Base-by-base conservation (phyloP, 2,888 invertebrate species). In the Philonicus albiceps region DNA sequence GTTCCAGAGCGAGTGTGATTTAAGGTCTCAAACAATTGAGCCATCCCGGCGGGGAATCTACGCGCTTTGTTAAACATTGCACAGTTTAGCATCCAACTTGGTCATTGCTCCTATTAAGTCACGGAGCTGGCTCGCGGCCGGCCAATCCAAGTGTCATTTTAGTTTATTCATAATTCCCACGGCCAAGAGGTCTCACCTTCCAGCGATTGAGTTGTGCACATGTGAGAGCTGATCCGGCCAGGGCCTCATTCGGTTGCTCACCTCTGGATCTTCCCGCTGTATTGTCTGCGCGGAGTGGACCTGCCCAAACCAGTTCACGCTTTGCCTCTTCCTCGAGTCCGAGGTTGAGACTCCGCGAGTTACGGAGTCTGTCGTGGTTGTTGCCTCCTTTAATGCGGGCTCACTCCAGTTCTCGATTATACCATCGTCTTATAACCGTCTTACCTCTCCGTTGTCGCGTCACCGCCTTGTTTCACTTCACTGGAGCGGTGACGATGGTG, bases 241-340 rank as follows among this genome's bases (percentile, higher is more conserved):
- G 49, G 49, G 49, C 53, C 49, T 6, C 64, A 13, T 83, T 72
- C 72, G 83, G 83, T 83, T 83, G 83, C 83, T 83, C 49, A 83
- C 83, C 83, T 83, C 34, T 83, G 83, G 72, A 19, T 72, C 83
- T 40, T 55, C 64, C 49, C 37, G 27, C 1, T 22, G 55, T 83
- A 37, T 83, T 83, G 64, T 83, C 80, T 30, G 27, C 72, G 30
- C 53, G 64, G 64, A 83, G 72, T 83, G 34, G 83, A 83, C 83
- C 83, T 83, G 64, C 83, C 83, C 72, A 83, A 83, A 83, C 83
- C 83, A 37, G 83, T 83, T 83, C 83, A 30, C 19, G 64, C 37
- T 83, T 83, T 40, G 30, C 64, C 80, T 72, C 37, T 83, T 83
- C 37, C 72, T 83, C 83, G 30, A 49, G 78, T 34, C 37, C 37